phyloP scores from a whole-genome alignment of 2,888 invertebrate genomes.

The Troglohyphantes excavatus region DNA sequence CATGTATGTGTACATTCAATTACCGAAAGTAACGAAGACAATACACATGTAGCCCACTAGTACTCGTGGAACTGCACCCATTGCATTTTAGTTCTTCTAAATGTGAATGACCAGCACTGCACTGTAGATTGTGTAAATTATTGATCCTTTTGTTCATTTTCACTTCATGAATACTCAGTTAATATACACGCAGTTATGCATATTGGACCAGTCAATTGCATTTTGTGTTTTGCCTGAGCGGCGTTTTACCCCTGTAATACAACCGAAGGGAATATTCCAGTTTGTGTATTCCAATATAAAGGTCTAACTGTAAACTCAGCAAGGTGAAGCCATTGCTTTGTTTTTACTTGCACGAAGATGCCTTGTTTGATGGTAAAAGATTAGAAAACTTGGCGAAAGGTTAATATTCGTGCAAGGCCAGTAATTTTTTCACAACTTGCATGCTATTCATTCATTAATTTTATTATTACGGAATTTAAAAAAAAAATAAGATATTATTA shows the following conservation, averaged over 20 bases:
- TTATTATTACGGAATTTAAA: no score
- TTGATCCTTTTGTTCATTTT: not conserved
- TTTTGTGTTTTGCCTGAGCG: conserved; percentile 57
- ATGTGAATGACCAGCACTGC: conserved; percentile 1
- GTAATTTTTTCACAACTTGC: no score
- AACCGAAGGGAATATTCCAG: conserved; percentile 78
- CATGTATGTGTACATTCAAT: not conserved
- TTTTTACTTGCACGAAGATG: not conserved
- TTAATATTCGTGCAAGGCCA: not conserved
- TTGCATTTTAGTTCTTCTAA: not conserved
- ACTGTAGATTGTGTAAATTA: not conserved
- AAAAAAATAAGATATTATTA: no score
- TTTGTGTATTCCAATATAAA: conserved; percentile 64
- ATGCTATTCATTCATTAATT: no score
- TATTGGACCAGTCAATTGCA: conserved; percentile 62
- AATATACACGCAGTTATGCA: conserved; percentile 11
- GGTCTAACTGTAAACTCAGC: not conserved
- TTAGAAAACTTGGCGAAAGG: not conserved
- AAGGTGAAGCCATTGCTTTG: not conserved
- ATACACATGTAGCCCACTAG: not conserved
- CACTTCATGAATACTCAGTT: not conserved
- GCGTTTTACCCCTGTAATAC: conserved; percentile 72
- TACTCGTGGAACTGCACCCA: not conserved
- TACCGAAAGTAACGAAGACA: no score
- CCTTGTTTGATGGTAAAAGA: not conserved